These are phyloP conservation scores for Apis dorsata DNA, from an alignment of 1,140 invertebrate genomes.

Conservation along the genomic window DNA sequence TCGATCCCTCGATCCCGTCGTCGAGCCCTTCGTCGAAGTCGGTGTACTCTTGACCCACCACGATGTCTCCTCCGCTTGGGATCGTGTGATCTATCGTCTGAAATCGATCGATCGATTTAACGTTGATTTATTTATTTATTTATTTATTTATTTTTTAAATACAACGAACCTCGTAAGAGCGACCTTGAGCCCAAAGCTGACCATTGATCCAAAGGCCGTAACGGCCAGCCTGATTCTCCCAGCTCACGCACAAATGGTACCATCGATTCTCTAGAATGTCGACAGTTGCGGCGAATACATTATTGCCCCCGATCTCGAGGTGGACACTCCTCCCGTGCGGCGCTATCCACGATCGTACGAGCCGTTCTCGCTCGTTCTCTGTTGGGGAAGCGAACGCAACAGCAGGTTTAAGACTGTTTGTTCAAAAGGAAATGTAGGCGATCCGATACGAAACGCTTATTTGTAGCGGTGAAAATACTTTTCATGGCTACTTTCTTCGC, in stretches of 20 bases:
- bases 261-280: constrained; percentile 81
- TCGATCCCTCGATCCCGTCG: constrained; percentile 84
- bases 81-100: constrained; percentile 80
- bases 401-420: too few species aligned
- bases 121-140: not conserved
- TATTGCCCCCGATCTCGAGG: constrained; percentile 81
- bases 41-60: constrained; percentile 85
- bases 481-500: not conserved
- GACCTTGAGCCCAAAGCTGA: constrained; percentile 78
- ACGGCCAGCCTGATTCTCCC: constrained; percentile 81
- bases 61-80: constrained; percentile 82
- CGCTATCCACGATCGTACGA: constrained; percentile 83
- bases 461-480: constrained; percentile 1
- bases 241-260: constrained; percentile 85
- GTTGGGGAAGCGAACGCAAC: constrained; percentile 42
- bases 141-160: not conserved
- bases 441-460: not conserved
- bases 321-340: constrained; percentile 80
- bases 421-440: not conserved
- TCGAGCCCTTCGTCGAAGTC: constrained; percentile 83
- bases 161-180: constrained; percentile 77
- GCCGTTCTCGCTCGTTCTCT: constrained; percentile 82
- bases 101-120: constrained; percentile 3
- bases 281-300: constrained; percentile 77
- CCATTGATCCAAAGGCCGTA: constrained; percentile 84